Evolutionary conservation across 2,797 vertebrate species (phyloP).

Genomic region (Chaunax sp.): DNA sequence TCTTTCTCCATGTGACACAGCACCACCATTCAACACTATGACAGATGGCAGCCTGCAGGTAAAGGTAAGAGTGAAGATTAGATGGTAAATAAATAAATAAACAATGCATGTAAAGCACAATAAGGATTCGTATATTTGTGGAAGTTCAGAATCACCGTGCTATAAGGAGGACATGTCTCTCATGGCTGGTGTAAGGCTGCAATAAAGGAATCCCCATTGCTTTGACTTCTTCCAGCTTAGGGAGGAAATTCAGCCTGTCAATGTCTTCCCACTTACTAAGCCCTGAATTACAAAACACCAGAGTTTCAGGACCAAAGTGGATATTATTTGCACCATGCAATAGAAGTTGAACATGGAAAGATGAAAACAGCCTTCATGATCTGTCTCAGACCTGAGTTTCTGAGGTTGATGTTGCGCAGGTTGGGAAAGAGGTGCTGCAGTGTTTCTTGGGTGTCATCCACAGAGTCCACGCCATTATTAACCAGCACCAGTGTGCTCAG

Average conservation of each 20-base stretch:
- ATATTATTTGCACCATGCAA: background rate
- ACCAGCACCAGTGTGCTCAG: constrained; percentile 92
- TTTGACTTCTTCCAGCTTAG: constrained; percentile 94
- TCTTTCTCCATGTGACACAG: constrained; percentile 89
- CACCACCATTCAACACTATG: constrained; percentile 91
- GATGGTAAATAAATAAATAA: background rate
- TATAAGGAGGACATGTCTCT: constrained; percentile 91
- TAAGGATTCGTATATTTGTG: background rate
- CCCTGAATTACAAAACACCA: constrained; percentile 76
- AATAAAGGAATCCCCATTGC: constrained; percentile 93
- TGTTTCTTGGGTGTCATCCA: constrained; percentile 88
- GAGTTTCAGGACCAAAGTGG: background rate
- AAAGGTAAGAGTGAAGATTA: background rate
- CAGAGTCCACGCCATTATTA: constrained; percentile 90
- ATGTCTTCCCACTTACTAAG: constrained; percentile 94
- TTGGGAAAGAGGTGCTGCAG: constrained; percentile 91
- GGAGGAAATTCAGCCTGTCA: constrained; percentile 93
- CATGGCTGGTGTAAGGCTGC: constrained; percentile 90
- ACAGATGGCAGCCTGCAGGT: constrained; percentile 90
- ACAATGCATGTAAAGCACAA: background rate
- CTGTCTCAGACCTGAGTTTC: constrained; percentile 90
- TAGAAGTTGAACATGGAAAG: rapidly evolving
- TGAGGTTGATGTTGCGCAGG: constrained; percentile 94
- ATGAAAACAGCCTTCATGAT: background rate
- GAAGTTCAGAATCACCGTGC: constrained; percentile 81